phyloP scores from a whole-genome alignment of 1,140 invertebrate species.

The Drosophila sturtevanti region DNA sequence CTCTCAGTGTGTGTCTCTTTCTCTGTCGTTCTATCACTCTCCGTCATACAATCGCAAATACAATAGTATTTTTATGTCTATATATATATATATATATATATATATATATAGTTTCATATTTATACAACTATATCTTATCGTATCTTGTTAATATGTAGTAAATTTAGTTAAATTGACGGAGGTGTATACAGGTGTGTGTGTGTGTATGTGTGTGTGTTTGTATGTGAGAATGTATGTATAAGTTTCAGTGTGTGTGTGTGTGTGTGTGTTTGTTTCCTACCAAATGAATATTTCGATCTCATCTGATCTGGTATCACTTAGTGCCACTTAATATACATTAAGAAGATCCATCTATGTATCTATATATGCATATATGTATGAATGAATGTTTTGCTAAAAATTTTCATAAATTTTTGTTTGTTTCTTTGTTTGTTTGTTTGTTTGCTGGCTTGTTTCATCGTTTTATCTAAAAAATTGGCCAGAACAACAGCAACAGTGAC shows the following conservation, averaged over 20 bases:
- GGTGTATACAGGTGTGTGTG: slow-evolving; percentile 24
- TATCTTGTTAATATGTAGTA: slow-evolving; percentile 20
- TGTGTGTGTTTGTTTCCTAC: background rate
- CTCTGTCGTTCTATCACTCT: slow-evolving; percentile 61
- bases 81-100: too few relatives aligned
- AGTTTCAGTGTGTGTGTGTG: slow-evolving; percentile 8
- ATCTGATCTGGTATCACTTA: slow-evolving; percentile 1
- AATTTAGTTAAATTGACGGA: slow-evolving; percentile 49
- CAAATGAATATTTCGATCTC: background rate
- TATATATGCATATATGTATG: background rate
- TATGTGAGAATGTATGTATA: slow-evolving; percentile 14
- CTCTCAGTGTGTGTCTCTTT: slow-evolving; percentile 62
- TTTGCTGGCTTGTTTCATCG: background rate
- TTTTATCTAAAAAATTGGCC: background rate
- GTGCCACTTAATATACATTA: slow-evolving; percentile 2
- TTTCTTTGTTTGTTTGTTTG: slow-evolving; percentile 2
- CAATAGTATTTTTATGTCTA: slow-evolving; percentile 51
- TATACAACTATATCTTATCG: slow-evolving; percentile 7
- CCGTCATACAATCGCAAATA: slow-evolving; percentile 52
- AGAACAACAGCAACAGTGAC: slow-evolving; percentile 15
- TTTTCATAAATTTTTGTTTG: background rate
- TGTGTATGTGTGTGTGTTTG: slow-evolving; percentile 32
- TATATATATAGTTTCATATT: background rate
- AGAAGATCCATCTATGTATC: background rate
- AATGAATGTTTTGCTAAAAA: background rate